phyloP scores from a whole-genome alignment of 2,797 vertebrate genomes.

The Threskiornis aethiopicus region DNA sequence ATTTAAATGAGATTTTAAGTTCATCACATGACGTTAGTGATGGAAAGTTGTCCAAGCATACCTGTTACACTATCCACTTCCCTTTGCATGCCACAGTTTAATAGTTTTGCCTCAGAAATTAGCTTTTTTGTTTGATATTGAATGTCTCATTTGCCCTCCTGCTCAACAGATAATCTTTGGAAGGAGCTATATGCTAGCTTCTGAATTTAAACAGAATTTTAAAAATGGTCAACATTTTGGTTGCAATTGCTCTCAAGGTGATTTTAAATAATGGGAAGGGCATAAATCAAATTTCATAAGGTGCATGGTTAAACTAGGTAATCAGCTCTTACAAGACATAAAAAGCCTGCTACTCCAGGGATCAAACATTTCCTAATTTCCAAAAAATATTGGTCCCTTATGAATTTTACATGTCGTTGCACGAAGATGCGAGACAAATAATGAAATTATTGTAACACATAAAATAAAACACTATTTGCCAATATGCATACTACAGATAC shows the following conservation, averaged over 20 bases:
- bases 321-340: neutral
- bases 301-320: neutral
- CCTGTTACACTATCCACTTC: neutral
- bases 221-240: neutral
- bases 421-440: neutral
- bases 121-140: neutral
- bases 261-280: neutral
- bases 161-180: neutral
- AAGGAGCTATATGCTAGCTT: neutral
- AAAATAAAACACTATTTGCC: neutral
- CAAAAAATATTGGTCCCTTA: neutral
- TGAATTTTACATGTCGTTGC: neutral
- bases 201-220: neutral
- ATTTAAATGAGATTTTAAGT: neutral
- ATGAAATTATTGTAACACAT: neutral
- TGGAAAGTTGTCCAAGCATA: neutral
- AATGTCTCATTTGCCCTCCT: neutral
- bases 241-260: neutral
- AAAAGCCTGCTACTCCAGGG: neutral
- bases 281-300: neutral
- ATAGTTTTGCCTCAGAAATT: neutral
- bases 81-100: neutral
- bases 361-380: neutral
- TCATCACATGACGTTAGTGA: neutral
- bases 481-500: neutral